A percentile compares a stretch with the other conserved stretches of the same genome.
These are phyloP conservation scores for Salmo trutta DNA, from an alignment of 2,797 vertebrate genomes.

Conservation along the genomic window DNA sequence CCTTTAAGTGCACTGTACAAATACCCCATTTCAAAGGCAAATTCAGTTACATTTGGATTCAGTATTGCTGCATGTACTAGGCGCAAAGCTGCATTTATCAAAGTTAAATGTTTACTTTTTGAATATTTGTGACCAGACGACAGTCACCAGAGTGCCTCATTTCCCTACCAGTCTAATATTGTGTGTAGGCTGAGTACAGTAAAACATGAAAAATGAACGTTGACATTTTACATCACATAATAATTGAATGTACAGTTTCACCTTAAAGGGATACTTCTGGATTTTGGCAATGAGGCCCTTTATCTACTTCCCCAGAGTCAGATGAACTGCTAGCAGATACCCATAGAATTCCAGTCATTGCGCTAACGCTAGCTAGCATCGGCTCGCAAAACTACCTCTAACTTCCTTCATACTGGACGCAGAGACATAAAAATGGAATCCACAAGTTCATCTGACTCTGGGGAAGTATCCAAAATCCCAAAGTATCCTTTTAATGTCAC, in stretches of 20 bases:
- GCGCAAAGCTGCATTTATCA: constrained; percentile 16
- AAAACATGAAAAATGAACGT: constrained; percentile 16
- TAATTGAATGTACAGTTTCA: not conserved
- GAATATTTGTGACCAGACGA: not conserved
- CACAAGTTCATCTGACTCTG: too few relatives aligned
- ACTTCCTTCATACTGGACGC: too few relatives aligned
- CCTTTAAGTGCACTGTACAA: constrained; percentile 63
- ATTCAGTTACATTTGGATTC: constrained; percentile 64
- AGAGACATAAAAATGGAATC: too few relatives aligned
- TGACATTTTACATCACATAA: not conserved
- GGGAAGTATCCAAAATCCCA: too few relatives aligned
- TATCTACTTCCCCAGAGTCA: too few relatives aligned
- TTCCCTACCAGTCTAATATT: constrained; percentile 3
- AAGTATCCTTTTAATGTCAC: not conserved
- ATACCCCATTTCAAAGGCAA: constrained; percentile 69
- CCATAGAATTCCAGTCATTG: too few relatives aligned
- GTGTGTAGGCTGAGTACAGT: constrained; percentile 3
- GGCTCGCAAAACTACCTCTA: too few relatives aligned
- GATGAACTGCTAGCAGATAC: too few relatives aligned
- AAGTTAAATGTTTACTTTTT: constrained; percentile 8
- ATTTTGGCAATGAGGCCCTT: too few relatives aligned
- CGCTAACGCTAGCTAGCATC: too few relatives aligned
- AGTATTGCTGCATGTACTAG: constrained; percentile 10
- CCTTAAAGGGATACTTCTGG: not conserved
- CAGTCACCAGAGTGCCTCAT: constrained; percentile 3